phyloP scores from a whole-genome alignment of 2,888 invertebrate species.

The Coelopa pilipes region DNA sequence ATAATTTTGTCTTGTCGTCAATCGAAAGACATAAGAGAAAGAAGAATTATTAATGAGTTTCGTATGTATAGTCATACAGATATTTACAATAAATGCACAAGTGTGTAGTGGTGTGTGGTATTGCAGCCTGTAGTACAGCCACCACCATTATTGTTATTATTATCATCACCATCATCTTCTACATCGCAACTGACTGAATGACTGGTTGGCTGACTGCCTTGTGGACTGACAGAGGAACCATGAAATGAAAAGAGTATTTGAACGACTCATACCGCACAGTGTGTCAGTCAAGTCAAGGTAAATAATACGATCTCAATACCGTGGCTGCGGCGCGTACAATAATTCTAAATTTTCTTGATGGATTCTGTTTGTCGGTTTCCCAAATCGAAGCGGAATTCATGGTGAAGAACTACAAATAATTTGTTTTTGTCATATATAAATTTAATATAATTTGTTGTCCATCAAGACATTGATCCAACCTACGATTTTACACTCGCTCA shows the following conservation, averaged over 20 bases:
- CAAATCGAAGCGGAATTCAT: too few species aligned
- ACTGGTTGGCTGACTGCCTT: background rate
- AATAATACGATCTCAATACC: background rate
- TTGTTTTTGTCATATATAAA: background rate
- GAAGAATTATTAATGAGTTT: constrained; percentile 17
- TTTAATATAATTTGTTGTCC: background rate
- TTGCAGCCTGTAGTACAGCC: constrained; percentile 12
- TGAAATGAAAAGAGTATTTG: constrained; percentile 1
- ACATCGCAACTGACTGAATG: background rate
- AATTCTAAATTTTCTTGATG: too few species aligned
- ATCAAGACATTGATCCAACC: background rate
- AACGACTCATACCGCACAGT: background rate
- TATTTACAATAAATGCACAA: background rate
- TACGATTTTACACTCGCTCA: background rate
- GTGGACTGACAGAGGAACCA: background rate
- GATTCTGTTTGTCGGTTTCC: too few species aligned
- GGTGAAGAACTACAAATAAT: background rate
- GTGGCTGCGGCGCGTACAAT: background rate
- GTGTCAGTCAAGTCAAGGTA: constrained; percentile 3
- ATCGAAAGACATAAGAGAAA: background rate
- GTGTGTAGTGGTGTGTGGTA: constrained; percentile 13
- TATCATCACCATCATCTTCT: constrained; percentile 11
- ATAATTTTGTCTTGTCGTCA: background rate
- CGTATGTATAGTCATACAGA: background rate
- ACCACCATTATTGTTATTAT: constrained; percentile 21